A percentile compares a stretch with the other conserved stretches of the same genome.
Conservation (phyloP, 2,797 vertebrate species). For the Miichthys miiuy region DNA sequence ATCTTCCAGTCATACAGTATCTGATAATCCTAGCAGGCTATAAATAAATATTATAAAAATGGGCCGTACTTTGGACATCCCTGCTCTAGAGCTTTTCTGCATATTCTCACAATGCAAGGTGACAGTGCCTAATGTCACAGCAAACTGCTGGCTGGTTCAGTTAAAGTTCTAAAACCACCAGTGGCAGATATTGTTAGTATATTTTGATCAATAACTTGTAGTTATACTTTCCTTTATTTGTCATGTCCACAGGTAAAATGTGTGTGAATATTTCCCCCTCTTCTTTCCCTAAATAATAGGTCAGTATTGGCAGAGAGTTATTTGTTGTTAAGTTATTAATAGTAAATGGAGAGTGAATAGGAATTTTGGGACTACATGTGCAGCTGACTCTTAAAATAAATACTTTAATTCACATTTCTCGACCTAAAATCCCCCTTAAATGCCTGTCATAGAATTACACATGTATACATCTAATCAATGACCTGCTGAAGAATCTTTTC, state of each 20-base stretch:
- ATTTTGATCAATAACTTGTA: not conserved
- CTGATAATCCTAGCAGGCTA: no score
- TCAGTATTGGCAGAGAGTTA: not conserved
- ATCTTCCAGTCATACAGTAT: no score
- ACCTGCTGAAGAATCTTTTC: conserved; percentile 1
- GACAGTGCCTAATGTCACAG: not conserved
- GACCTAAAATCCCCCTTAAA: not conserved
- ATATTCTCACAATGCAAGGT: not conserved
- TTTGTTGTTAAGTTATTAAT: not conserved
- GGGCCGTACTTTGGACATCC: no score
- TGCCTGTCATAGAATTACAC: not conserved
- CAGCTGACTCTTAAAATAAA: not conserved
- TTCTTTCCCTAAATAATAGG: not conserved
- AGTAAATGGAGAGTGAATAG: not conserved
- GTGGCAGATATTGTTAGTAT: not conserved
- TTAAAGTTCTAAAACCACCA: not conserved
- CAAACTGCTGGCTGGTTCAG: not conserved
- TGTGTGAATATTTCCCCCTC: not conserved
- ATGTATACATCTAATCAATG: no score
- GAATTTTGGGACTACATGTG: not conserved
- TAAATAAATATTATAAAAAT: no score
- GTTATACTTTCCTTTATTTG: not conserved
- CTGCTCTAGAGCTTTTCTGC: not conserved
- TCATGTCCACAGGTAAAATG: not conserved
- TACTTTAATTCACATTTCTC: not conserved